phyloP scores from a whole-genome alignment of 2,888 invertebrate genomes.

The Crossocerus cetratus region DNA sequence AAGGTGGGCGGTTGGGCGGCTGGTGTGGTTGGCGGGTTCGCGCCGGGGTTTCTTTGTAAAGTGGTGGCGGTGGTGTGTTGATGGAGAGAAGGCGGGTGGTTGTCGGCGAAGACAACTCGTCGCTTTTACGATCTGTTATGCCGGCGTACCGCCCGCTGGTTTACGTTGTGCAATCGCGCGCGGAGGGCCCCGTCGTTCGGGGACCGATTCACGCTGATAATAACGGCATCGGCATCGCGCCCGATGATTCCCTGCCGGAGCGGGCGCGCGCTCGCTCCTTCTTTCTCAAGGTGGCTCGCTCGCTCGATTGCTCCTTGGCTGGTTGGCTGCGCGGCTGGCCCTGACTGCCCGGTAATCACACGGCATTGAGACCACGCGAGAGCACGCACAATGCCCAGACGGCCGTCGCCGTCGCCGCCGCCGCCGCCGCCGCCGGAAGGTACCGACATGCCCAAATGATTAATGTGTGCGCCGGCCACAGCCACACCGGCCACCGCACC shows the following conservation, averaged over 20 bases:
- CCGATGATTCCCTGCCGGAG: background rate
- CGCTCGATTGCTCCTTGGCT: background rate
- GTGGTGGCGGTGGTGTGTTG: background rate
- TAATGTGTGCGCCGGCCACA: constrained; percentile 39
- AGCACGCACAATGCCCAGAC: constrained; percentile 41
- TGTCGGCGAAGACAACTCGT: constrained; percentile 10
- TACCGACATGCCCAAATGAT: constrained; percentile 46
- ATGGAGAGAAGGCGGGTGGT: background rate
- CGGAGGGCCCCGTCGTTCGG: background rate
- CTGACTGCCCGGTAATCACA: constrained; percentile 48
- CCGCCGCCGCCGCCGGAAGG: constrained; percentile 36
- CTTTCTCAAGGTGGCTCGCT: background rate
- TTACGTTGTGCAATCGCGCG: constrained; percentile 44
- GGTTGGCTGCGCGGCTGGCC: background rate
- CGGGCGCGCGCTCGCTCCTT: no score
- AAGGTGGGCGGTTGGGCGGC: no score
- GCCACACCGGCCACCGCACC: constrained; percentile 13
- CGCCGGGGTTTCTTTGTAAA: background rate
- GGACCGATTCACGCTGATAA: constrained; percentile 46
- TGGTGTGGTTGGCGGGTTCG: background rate
- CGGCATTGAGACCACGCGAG: constrained; percentile 51
- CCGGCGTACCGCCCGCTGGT: constrained; percentile 40
- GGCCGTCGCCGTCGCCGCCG: no score
- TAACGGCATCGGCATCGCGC: constrained; percentile 28
- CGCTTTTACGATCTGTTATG: constrained; percentile 23